phyloP scores from a whole-genome alignment of 2,797 vertebrate species.

The Alfaro cultratus region DNA sequence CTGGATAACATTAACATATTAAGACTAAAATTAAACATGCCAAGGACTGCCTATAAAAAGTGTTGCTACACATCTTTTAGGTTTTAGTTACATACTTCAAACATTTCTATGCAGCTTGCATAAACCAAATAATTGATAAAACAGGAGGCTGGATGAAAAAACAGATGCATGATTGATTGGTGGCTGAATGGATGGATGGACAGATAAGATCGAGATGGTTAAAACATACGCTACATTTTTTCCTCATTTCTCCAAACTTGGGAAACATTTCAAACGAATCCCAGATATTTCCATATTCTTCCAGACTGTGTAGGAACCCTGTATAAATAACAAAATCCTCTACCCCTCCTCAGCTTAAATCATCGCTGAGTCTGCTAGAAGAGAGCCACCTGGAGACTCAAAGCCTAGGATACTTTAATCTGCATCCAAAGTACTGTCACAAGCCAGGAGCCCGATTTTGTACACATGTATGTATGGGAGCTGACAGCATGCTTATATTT shows the following conservation, averaged over 20 bases:
- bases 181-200: neutral
- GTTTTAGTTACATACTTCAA: neutral
- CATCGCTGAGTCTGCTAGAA: conserved; percentile 39
- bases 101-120: neutral
- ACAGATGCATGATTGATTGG: neutral
- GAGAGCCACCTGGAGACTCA: conserved; percentile 62
- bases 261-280: neutral
- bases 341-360: conserved; percentile 22
- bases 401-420: conserved; percentile 57
- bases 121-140: neutral
- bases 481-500: conserved; percentile 33
- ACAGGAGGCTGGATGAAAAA: neutral
- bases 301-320: neutral
- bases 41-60: neutral
- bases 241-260: neutral
- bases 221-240: neutral
- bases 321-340: conserved; percentile 21
- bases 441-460: conserved; percentile 13
- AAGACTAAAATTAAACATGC: neutral
- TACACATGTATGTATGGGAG: conserved; percentile 20
- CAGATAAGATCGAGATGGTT: neutral
- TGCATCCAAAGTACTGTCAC: conserved; percentile 55
- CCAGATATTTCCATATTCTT: neutral
- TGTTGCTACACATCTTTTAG: neutral
- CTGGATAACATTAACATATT: neutral